Evolutionary conservation across 2,797 vertebrate species (phyloP).

Genomic region (Dendrocincla tyrannina): DNA sequence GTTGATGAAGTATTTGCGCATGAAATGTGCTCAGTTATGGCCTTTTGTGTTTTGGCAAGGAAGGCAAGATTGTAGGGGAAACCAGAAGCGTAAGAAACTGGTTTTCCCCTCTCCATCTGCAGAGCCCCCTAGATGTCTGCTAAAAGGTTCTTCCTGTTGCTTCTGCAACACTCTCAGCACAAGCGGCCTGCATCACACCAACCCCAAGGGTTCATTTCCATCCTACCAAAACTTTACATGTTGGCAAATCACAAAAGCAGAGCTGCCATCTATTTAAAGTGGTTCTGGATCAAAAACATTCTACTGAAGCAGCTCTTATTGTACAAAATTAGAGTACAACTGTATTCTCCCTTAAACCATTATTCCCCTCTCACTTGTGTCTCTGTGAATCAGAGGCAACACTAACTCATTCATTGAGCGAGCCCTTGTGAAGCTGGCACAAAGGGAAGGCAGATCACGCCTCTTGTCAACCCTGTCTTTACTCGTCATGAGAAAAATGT

Average conservation of each 20-base stretch:
- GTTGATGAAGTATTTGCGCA: conserved; percentile 43
- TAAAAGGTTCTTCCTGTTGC: not conserved
- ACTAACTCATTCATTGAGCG: not conserved
- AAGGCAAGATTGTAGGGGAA: not conserved
- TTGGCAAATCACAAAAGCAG: not conserved
- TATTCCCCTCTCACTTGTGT: not conserved
- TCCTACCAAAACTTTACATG: not conserved
- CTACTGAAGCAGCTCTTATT: not conserved
- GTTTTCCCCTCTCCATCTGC: not conserved
- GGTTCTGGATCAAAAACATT: not conserved
- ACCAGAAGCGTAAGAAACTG: not conserved
- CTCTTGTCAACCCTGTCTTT: not conserved
- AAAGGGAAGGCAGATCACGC: not conserved
- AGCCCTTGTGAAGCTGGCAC: not conserved
- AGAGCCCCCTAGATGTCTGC: not conserved
- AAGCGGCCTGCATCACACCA: not conserved
- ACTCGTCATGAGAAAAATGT: not conserved
- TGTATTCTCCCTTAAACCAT: not conserved
- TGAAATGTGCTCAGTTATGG: conserved; percentile 10
- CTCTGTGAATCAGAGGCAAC: not conserved
- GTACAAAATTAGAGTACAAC: not conserved
- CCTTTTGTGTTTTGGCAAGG: not conserved
- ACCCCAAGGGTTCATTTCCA: not conserved
- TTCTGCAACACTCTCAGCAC: not conserved
- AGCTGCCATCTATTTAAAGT: not conserved